phyloP scores from a whole-genome alignment of 1,140 invertebrate genomes.

The Trachymyrmex septentrionalis region DNA sequence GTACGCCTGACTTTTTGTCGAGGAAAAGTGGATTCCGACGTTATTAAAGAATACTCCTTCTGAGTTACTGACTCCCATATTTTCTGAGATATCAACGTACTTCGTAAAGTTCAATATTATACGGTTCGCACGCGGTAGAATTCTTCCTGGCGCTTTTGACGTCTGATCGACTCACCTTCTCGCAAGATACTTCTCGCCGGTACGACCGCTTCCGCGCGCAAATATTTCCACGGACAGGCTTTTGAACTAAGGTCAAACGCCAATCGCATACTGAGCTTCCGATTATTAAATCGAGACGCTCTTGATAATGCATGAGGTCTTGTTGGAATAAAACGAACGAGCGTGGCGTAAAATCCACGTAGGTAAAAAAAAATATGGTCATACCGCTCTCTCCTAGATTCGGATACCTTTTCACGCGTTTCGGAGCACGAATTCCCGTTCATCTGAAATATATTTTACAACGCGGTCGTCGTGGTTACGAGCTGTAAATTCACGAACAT shows the following conservation, averaged over 20 bases:
- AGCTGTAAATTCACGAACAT: slow-evolving; percentile 57
- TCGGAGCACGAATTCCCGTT: slow-evolving; percentile 4
- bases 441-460: slow-evolving; percentile 44
- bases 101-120: slow-evolving; percentile 53
- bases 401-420: slow-evolving; percentile 8
- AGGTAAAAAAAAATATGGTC: neutral
- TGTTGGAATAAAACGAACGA: slow-evolving; percentile 8
- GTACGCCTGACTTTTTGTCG: neutral
- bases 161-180: slow-evolving; percentile 45
- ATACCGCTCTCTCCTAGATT: neutral
- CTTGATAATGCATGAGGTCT: slow-evolving; percentile 2
- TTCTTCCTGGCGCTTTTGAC: slow-evolving; percentile 35
- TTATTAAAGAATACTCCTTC: slow-evolving; percentile 47
- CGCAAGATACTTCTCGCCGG: slow-evolving; percentile 31
- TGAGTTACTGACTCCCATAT: slow-evolving; percentile 50
- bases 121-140: slow-evolving; percentile 38
- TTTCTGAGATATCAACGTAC: slow-evolving; percentile 51
- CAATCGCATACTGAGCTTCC: neutral
- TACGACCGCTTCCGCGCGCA: slow-evolving; percentile 26
- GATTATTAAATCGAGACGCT: slow-evolving; percentile 42
- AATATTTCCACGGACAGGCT: slow-evolving; percentile 32
- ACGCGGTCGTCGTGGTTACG: slow-evolving; percentile 35
- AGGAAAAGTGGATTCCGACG: slow-evolving; percentile 12
- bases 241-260: neutral
- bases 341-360: slow-evolving; percentile 13